Percentiles rank a stretch among this genome's conserved stretches.
These are phyloP conservation scores for Myripristis jacobus DNA, from an alignment of 2,797 vertebrate species.

Conservation along the genomic window DNA sequence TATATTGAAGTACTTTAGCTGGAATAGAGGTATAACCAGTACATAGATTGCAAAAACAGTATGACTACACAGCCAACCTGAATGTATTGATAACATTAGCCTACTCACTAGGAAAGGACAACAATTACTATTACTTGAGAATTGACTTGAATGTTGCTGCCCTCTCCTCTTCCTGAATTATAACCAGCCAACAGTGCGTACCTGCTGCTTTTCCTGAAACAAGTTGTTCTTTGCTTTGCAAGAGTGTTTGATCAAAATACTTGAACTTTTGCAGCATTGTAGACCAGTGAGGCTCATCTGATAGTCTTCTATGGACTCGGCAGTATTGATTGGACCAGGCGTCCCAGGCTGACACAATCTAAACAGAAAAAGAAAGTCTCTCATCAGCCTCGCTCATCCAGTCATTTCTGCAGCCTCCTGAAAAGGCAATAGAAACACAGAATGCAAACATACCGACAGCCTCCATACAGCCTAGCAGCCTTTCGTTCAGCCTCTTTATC, in stretches of 20 bases:
- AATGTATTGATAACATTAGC: slow-evolving; percentile 67
- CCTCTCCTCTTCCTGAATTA: slow-evolving; percentile 43
- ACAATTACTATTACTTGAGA: slow-evolving; percentile 24
- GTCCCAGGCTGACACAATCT: background rate
- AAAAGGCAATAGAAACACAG: slow-evolving; percentile 54
- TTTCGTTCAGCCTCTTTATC: background rate
- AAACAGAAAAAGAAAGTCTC: background rate
- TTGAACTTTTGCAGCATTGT: slow-evolving; percentile 40
- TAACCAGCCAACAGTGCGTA: slow-evolving; percentile 44
- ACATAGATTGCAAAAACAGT: slow-evolving; percentile 29
- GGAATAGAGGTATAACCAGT: slow-evolving; percentile 31
- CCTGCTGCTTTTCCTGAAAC: slow-evolving; percentile 40
- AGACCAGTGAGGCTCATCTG: background rate
- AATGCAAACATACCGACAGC: slow-evolving; percentile 25
- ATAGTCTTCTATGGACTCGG: slow-evolving; percentile 15
- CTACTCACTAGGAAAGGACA: slow-evolving; percentile 32
- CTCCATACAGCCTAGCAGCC: too few species aligned
- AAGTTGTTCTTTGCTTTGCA: slow-evolving; percentile 28
- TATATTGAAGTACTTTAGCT: slow-evolving; percentile 53
- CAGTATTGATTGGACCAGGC: slow-evolving; percentile 17
- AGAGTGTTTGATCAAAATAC: slow-evolving; percentile 43
- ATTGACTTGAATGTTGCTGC: slow-evolving; percentile 53
- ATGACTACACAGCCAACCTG: slow-evolving; percentile 50
- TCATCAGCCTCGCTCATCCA: slow-evolving; percentile 10
- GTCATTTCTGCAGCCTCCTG: slow-evolving; percentile 34